A percentile compares a stretch with the other conserved stretches of the same genome.
Conservation (phyloP, 2,888 invertebrate species). For the Thera britannica region DNA sequence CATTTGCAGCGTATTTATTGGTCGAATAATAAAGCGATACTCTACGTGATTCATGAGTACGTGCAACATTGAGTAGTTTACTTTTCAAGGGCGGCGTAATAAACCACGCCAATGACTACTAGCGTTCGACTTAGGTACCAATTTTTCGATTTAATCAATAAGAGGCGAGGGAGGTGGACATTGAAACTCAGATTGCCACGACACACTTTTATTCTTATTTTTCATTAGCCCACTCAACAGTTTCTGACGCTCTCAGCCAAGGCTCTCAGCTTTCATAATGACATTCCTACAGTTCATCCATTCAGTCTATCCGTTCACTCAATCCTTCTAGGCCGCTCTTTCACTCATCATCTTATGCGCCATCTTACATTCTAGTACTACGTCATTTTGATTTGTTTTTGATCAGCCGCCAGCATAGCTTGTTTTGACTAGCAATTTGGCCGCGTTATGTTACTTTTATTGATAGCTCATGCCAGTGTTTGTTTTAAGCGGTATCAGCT, state of each 20-base stretch:
- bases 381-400: too few species aligned
- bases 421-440: constrained; percentile 6
- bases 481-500: not conserved
- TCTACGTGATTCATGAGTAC: constrained; percentile 15
- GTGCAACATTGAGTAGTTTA: constrained; percentile 4
- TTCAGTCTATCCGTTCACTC: too few species aligned
- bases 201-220: too few species aligned
- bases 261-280: too few species aligned
- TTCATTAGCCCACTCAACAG: too few species aligned
- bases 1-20: not conserved
- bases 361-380: too few species aligned
- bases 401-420: constrained; percentile 22
- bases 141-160: constrained; percentile 32
- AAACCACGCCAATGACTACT: constrained; percentile 25
- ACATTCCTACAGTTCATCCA: too few species aligned
- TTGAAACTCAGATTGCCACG: too few species aligned
- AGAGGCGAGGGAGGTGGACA: not conserved
- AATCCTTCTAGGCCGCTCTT: too few species aligned
- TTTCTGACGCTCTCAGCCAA: too few species aligned
- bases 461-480: constrained; percentile 1
- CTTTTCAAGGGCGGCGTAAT: constrained; percentile 27
- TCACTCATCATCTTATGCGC: too few species aligned
- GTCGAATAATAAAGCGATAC: constrained; percentile 1
- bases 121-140: constrained; percentile 24
- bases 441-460: constrained; percentile 12